Conservation (phyloP, 1,140 invertebrate genomes). For the Trichonephila inaurata region DNA sequence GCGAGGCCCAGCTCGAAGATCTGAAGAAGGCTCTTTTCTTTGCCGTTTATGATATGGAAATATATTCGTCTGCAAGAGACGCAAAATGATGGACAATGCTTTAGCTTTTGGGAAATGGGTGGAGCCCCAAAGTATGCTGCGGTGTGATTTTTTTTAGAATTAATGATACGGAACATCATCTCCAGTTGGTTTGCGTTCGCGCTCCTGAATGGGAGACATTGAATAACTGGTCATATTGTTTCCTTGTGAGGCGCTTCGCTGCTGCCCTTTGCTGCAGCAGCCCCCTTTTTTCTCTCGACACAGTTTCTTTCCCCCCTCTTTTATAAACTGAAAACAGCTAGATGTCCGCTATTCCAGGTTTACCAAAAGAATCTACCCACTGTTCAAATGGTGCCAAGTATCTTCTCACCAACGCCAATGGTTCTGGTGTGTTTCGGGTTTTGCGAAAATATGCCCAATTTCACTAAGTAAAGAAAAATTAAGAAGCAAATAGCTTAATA, state of each 20-base stretch:
- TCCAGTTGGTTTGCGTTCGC: conserved; percentile 73
- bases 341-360: conserved; percentile 70
- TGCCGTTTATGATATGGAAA: conserved; percentile 75
- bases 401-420: conserved; percentile 21
- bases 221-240: conserved; percentile 76
- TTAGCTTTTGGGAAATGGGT: conserved; percentile 73
- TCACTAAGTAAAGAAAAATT: too few relatives aligned
- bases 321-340: conserved; percentile 60
- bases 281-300: conserved; percentile 57
- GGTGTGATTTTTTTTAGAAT: conserved; percentile 72
- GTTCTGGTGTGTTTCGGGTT: not conserved
- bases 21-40: conserved; percentile 58
- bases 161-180: conserved; percentile 76
- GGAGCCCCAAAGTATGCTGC: conserved; percentile 67
- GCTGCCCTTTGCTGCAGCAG: conserved; percentile 9
- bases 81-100: conserved; percentile 72
- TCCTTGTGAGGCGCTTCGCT: conserved; percentile 47
- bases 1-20: not conserved
- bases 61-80: conserved; percentile 74
- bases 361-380: conserved; percentile 27
- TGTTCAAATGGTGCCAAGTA: not conserved
- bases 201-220: conserved; percentile 70
- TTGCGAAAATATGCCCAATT: too few relatives aligned
- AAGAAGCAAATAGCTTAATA: too few relatives aligned
- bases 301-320: conserved; percentile 61